phyloP scores from a whole-genome alignment of 2,888 invertebrate genomes.

The Diachrysia chrysitis region DNA sequence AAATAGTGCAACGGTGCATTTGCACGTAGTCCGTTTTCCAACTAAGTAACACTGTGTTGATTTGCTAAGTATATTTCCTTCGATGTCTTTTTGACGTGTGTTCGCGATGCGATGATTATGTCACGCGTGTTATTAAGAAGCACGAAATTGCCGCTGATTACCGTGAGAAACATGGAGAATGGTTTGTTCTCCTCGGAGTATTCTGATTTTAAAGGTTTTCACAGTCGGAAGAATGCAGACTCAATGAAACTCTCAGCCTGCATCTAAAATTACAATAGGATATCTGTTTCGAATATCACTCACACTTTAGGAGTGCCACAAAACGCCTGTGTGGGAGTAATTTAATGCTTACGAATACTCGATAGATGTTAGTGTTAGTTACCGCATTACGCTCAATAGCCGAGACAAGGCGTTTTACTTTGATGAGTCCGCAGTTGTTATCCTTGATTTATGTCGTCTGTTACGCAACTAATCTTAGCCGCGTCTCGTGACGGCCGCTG shows the following conservation, averaged over 20 bases:
- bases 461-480: conserved; percentile 27
- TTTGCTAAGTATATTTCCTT: conserved; percentile 22
- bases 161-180: conserved; percentile 52
- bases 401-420: conserved; percentile 12
- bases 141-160: conserved; percentile 53
- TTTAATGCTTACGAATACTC: conserved; percentile 30
- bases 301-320: conserved; percentile 9
- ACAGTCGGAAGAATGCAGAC: conserved; percentile 29
- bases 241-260: conserved; percentile 10
- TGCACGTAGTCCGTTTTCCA: conserved; percentile 38
- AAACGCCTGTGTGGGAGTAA: conserved; percentile 30
- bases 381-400: conserved; percentile 13
- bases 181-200: conserved; percentile 33
- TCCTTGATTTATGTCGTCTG: conserved; percentile 11
- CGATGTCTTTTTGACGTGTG: not conserved
- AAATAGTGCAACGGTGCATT: conserved; percentile 52
- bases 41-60: conserved; percentile 34
- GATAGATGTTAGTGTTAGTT: conserved; percentile 5
- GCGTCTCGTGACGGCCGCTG: conserved; percentile 21
- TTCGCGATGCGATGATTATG: conserved; percentile 48
- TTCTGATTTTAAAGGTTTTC: conserved; percentile 31
- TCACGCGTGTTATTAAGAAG: conserved; percentile 50
- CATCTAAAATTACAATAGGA: conserved; percentile 27
- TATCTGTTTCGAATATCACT: conserved; percentile 18
- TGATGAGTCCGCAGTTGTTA: conserved; percentile 9